Evolutionary conservation across 2,113 vertebrate species (phyloP).

Genomic region (Mustela lutreola): DNA sequence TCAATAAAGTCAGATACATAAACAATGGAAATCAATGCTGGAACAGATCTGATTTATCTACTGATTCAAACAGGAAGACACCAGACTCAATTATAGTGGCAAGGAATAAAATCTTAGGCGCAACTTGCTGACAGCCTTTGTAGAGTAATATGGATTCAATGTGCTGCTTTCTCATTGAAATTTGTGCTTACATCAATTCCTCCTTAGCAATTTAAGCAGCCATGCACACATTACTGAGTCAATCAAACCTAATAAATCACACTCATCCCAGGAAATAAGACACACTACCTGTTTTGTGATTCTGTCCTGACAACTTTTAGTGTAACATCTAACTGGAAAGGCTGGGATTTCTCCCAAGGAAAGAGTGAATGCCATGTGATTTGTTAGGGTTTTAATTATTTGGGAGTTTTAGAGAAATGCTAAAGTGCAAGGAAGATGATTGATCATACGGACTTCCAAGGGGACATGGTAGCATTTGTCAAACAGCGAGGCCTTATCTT

Average conservation of each 20-base stretch:
- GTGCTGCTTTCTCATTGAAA: background rate
- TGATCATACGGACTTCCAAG: background rate
- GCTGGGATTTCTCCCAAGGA: background rate
- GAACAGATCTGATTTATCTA: background rate
- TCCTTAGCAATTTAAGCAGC: background rate
- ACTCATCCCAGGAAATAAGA: background rate
- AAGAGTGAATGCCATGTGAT: background rate
- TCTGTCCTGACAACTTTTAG: background rate
- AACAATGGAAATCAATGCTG: background rate
- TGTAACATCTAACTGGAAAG: background rate
- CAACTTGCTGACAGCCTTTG: background rate
- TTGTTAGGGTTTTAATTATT: background rate
- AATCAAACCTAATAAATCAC: background rate
- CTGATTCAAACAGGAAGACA: conserved; percentile 3
- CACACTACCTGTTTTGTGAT: too few species aligned
- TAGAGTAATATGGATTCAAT: background rate
- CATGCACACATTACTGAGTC: background rate
- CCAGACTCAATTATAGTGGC: background rate
- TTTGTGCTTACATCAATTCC: background rate
- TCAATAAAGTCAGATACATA: conserved; percentile 31
- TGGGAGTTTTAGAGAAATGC: background rate
- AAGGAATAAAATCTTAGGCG: background rate
- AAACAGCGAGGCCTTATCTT: background rate
- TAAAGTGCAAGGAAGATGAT: background rate
- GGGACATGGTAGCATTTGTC: background rate